Evolutionary conservation across 2,113 vertebrate species (phyloP).

Genomic region (Lagenorhynchus albirostris): DNA sequence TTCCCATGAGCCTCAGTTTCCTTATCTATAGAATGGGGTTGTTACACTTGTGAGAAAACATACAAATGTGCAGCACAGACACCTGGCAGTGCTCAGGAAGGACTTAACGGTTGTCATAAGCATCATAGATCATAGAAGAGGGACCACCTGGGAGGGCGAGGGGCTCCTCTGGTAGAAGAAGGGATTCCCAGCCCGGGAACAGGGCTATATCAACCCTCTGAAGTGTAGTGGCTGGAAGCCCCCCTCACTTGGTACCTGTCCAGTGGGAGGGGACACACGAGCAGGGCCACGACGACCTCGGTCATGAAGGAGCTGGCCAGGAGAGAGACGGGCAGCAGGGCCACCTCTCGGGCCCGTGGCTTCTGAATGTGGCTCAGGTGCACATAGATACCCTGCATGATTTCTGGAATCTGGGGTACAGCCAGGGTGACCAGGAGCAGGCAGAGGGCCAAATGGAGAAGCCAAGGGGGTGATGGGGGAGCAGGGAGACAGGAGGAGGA

Average conservation of each 20-base stretch:
- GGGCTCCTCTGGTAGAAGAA: not conserved
- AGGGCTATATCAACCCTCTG: not conserved
- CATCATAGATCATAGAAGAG: not conserved
- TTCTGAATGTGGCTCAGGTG: constrained; percentile 66
- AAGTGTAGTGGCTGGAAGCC: not conserved
- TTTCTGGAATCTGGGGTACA: constrained; percentile 69
- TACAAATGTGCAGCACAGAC: not conserved
- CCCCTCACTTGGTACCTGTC: constrained; percentile 67
- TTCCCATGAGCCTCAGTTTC: not conserved
- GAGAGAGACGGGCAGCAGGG: constrained; percentile 61
- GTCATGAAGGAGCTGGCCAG: constrained; percentile 75
- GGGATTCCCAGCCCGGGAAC: fast-evolving
- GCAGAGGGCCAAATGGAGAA: not conserved
- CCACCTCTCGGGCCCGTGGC: constrained; percentile 42
- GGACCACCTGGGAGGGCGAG: not conserved
- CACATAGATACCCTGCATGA: constrained; percentile 65
- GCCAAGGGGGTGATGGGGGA: not conserved
- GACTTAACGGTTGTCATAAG: no score
- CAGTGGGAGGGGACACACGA: constrained; percentile 71
- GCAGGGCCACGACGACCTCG: constrained; percentile 69
- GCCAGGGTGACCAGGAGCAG: not conserved
- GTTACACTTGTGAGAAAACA: not conserved
- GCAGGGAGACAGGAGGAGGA: not conserved
- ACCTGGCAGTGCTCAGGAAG: not conserved
- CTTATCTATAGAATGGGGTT: not conserved